Evolutionary conservation across 1,140 invertebrate species (phyloP), one percentile per base, ranked within the genome.

Genomic region (Lanistes nyassanus): DNA sequence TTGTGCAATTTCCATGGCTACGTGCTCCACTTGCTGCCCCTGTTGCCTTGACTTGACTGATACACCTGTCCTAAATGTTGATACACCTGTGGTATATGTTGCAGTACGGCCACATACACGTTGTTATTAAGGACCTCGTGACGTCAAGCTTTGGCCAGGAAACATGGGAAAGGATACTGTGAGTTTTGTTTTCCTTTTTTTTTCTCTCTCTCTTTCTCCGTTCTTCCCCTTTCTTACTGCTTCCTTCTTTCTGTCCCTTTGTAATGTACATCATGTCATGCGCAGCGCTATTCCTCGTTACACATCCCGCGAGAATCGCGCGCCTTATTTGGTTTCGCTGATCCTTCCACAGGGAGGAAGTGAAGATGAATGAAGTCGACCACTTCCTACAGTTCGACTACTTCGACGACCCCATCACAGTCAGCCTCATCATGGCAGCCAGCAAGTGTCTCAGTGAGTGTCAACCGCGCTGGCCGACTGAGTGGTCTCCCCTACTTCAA

Each of bases 91-190:
- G n/a, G n/a, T n/a, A 66, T 31, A 23, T 66, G 37, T 66, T 66
- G 31, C 34, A 66, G 64, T 66, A 66, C 37, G 64, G 64, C 2
- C 64, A 66, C 23, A 66, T 66, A 4, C 64, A 66, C 37, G 37
- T 66, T 1, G 37, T 66, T 9, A 66, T 66, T 13, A 66, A 39
- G 5, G 31, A 66, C 23, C 23, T 66, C 2, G 64, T 66, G 5
- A 66, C 37, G 7, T 34, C 31, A 6, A 37, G 23, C 23, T 66
- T 36, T 37, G 64, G 64, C 13, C 29, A 31, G 9, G 64, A 66
- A n/a, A 13, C 37, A 13, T 66, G 64, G 64, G 64, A 66, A 3
- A 31, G 31, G 11, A 37, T 66, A 9, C 34, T 66, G 64, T 66
- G 34, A 66, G 64, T 66, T 36, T 26, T 36, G 5, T 26, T 60